Conservation (phyloP, 1,140 invertebrate genomes). For the Rhizoglyphus robini region DNA sequence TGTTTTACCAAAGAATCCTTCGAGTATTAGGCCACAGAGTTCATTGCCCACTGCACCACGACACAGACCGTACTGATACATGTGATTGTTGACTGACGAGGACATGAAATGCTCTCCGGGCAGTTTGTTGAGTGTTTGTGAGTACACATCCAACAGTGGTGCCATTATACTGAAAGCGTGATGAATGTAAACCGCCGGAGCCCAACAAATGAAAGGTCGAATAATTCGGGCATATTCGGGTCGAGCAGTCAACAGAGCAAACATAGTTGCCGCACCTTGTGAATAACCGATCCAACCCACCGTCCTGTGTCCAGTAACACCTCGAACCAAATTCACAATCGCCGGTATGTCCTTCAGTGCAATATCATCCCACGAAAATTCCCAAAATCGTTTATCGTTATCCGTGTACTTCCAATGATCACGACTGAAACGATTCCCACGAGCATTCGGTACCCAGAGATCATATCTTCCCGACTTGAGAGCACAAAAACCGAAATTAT, state of each 20-base stretch:
- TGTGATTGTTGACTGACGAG: background rate
- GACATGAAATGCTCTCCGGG: background rate
- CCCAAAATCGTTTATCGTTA: background rate
- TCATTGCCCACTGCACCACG: background rate
- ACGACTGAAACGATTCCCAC: slow-evolving; percentile 46
- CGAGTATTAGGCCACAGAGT: background rate
- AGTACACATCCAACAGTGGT: background rate
- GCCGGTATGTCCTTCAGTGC: slow-evolving; percentile 33
- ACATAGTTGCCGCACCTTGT: slow-evolving; percentile 50
- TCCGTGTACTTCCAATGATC: slow-evolving; percentile 28
- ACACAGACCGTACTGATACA: background rate
- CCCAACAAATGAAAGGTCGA: too few relatives aligned
- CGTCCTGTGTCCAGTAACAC: slow-evolving; percentile 35
- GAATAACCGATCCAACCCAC: slow-evolving; percentile 45
- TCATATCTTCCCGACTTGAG: slow-evolving; percentile 33
- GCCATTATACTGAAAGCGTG: background rate
- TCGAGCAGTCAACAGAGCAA: slow-evolving; percentile 35
- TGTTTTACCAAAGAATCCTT: slow-evolving; percentile 24
- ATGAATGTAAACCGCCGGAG: background rate
- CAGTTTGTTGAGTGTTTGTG: background rate
- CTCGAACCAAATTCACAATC: slow-evolving; percentile 26
- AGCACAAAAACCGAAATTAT: background rate
- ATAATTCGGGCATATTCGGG: background rate
- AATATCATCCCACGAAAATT: slow-evolving; percentile 29
- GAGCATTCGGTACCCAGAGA: slow-evolving; percentile 53